Conservation (phyloP, 2,113 vertebrate genomes). For the Sterna hirundo region DNA sequence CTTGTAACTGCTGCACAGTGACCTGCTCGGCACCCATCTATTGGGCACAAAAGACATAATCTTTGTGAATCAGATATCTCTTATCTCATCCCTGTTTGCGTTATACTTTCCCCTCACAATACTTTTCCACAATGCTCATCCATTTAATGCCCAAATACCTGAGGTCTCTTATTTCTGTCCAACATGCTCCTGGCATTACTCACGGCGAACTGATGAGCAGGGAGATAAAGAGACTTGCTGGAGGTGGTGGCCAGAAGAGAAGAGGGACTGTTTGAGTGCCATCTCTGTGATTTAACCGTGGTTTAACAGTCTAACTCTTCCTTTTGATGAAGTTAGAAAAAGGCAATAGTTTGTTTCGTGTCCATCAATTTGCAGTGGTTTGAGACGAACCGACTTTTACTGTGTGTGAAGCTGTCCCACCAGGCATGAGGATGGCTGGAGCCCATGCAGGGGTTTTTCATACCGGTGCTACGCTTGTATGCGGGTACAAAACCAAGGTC, state of each 20-base stretch:
- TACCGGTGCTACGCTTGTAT: fast-evolving
- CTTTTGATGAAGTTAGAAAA: background rate
- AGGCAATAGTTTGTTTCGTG: background rate
- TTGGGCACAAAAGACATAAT: constrained; percentile 48
- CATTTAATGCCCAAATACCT: constrained; percentile 38
- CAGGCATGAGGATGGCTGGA: background rate
- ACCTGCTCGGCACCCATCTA: constrained; percentile 57
- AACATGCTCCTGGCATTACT: background rate
- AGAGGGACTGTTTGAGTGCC: background rate
- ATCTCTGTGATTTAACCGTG: background rate
- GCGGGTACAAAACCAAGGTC: background rate
- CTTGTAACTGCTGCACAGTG: constrained; percentile 39
- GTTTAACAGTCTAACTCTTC: background rate
- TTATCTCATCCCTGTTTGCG: constrained; percentile 60
- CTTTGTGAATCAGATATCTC: constrained; percentile 57
- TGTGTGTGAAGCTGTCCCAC: background rate
- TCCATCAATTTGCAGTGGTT: background rate
- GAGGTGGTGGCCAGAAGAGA: background rate
- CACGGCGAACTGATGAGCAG: background rate
- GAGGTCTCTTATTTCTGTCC: constrained; percentile 25
- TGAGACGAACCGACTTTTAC: background rate
- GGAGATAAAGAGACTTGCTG: constrained; percentile 21
- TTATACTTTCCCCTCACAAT: constrained; percentile 14
- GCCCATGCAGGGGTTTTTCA: background rate
- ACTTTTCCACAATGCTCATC: constrained; percentile 29